phyloP scores from a whole-genome alignment of 2,797 vertebrate species.

The Syngnathus acus region DNA sequence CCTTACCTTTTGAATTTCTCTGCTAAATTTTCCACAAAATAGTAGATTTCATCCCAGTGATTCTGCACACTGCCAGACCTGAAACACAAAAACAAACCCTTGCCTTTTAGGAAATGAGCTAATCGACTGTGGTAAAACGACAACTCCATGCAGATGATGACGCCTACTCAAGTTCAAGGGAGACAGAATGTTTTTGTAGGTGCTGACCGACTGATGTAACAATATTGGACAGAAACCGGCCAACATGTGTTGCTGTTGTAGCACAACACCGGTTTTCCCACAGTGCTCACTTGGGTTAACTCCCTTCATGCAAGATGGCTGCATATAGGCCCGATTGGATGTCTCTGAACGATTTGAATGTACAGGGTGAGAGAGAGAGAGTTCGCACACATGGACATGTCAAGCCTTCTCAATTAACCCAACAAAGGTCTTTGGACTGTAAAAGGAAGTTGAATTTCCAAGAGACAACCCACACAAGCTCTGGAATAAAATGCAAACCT shows the following conservation, averaged over 20 bases:
- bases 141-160: constrained; percentile 27
- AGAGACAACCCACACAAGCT: neutral
- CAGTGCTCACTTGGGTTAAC: neutral
- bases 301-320: neutral
- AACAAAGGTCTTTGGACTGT: neutral
- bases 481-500: neutral
- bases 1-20: constrained; percentile 86
- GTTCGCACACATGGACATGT: neutral
- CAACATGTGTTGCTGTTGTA: neutral
- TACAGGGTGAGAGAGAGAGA: too few species aligned
- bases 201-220: constrained; percentile 22
- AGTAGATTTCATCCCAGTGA: constrained; percentile 86
- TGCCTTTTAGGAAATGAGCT: constrained; percentile 55
- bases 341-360: neutral
- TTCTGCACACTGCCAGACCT: constrained; percentile 88
- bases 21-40: constrained; percentile 81
- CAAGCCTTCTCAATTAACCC: neutral
- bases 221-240: constrained; percentile 8
- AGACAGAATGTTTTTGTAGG: constrained; percentile 33
- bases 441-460: neutral
- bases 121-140: constrained; percentile 33
- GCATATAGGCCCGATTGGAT: neutral
- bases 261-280: neutral
- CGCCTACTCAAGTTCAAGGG: constrained; percentile 7
- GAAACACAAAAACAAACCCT: constrained; percentile 9